Base-by-base conservation (phyloP, 2,888 invertebrate species). In the Polydrusus pterygomalis region DNA sequence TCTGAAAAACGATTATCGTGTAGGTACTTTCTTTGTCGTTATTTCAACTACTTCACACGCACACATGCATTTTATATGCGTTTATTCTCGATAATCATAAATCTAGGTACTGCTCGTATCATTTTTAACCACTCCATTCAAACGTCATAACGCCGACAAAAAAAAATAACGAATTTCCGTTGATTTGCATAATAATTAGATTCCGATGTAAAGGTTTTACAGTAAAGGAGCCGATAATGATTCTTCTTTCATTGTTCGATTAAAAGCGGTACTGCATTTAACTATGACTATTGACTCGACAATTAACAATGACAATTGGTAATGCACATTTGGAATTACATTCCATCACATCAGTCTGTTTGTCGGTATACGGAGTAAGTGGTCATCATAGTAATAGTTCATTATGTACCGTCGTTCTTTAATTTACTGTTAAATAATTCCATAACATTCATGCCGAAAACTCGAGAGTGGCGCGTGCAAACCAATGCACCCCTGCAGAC, bases 11-110 rank as follows among this genome's bases (percentile, higher is more conserved):
- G 17, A 51, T 51, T 67, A 67, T 67, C 9, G 34, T 51, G 65
- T n/a, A n/a, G n/a, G n/a, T 67, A 67, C 45, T 30, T 56, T 43
- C 68, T 54, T 56, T 49, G 49, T 60, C 47, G 49, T 47, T 30
- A 70, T 65, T 72, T 65, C 64, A 65, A 72, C 63, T 72, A 65
- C 72, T 65, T 72, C 65, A 72, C 65, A 67, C 65, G 65, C 65
- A 72, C 58, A n/a, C n/a, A n/a, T n/a, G n/a, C n/a, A n/a, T 30
- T 56, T 34, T 49, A 54, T 51, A 43, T 30, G 64, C 64, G 30
- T 47, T 65, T 49, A 43, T 65, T 73, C 73, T 49, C 6, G 58
- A 68, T 68, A 73, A 73, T 73, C 73, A 68, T 73, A 73, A 70
- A 73, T 68, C 67, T 73, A 68, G 51, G 34, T 34, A 9, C 34